A percentile compares a stretch with the other conserved stretches of the same genome.
Conservation (phyloP, 2,888 invertebrate genomes). For the Stenolophus ochropezus region DNA sequence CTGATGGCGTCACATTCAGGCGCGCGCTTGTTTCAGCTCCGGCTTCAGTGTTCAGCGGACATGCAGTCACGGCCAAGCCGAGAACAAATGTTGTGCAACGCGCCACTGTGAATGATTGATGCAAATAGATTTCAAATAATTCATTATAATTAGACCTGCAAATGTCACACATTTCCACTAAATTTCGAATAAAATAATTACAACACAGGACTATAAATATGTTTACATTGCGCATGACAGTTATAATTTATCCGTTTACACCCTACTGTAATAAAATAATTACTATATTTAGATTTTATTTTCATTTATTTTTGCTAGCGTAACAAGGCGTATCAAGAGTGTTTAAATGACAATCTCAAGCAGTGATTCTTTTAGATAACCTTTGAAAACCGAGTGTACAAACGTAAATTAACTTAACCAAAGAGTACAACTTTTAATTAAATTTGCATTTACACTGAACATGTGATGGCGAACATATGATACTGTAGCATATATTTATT, state of each 20-base stretch:
- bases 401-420: too few species aligned
- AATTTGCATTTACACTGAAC: too few species aligned
- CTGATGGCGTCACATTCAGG: slow-evolving; percentile 25
- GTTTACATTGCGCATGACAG: slow-evolving; percentile 13
- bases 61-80: not conserved
- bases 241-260: slow-evolving; percentile 11
- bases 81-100: not conserved
- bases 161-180: slow-evolving; percentile 39
- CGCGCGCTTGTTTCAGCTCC: not conserved
- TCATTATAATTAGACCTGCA: slow-evolving; percentile 47
- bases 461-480: too few species aligned
- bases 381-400: too few species aligned
- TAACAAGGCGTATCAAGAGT: too few species aligned
- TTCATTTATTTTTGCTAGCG: not conserved
- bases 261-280: not conserved
- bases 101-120: slow-evolving; percentile 47
- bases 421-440: too few species aligned
- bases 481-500: too few species aligned
- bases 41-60: slow-evolving; percentile 8
- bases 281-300: not conserved
- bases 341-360: too few species aligned
- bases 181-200: slow-evolving; percentile 25
- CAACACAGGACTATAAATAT: slow-evolving; percentile 1
- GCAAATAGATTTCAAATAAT: slow-evolving; percentile 49
- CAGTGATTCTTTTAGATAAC: too few species aligned